Evolutionary conservation across 2,113 vertebrate species (phyloP), one percentile per base, ranked within the genome.

Genomic region (Lanius ludovicianus): DNA sequence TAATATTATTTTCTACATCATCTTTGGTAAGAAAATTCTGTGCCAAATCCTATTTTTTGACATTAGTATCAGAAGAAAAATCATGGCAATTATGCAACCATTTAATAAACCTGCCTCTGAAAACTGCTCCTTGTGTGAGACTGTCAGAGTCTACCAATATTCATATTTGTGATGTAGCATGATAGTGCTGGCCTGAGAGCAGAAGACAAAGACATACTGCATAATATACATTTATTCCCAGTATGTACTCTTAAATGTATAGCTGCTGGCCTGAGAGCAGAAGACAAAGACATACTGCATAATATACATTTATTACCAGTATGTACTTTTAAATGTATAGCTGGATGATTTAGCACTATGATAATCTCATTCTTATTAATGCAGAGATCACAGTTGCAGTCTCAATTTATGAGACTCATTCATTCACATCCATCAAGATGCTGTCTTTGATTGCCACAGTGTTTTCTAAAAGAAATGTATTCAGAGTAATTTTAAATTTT

Each of bases 341-440:
- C 62, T 88, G 13, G 71, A 77, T 96, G 91, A 96, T 96, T 97
- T 95, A 96, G 92, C 89, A 95, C 83, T 94, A 86, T 79, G 78
- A 97, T 97, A 97, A 97, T 97, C 88, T 96, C 64, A 69, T 93
- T 97, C 96, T 95, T 95, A 96, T 97, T 98, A 98, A 97, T 96
- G 79, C 81, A 96, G 93, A 24, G 33, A 91, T 82, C 96, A 52
- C 59, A 93, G 91, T 15, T 95, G 87, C 93, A 90, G 84, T 84
- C 95, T 97, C 96, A 97, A 78, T 89, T 96, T 94, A 83, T 95
- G 83, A 92, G 71, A 95, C 84, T 95, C 77, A 92, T 41, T 90
- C 69, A 95, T 91, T 97, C 95, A 94, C 93, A 96, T 97, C 83
- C 85, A 81, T 95, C 92, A 94, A 62, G 31, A 52, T 89, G 93